Conservation (phyloP, 2,113 vertebrate species). For the Mustelus asterias region DNA sequence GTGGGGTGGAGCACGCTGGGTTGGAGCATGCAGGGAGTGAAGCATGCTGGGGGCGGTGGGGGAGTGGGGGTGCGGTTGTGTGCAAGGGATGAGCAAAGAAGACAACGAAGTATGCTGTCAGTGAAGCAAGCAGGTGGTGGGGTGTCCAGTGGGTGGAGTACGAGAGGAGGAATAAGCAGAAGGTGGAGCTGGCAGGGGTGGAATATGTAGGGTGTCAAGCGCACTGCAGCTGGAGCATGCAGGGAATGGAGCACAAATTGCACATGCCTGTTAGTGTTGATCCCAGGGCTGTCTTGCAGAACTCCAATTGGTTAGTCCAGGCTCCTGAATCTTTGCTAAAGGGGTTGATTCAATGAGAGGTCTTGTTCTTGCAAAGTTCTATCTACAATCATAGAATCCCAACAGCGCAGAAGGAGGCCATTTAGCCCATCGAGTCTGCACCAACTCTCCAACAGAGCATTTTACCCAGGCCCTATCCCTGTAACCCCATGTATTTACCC, state of each 20-base stretch:
- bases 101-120: background rate
- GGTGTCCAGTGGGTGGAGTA: background rate
- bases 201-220: background rate
- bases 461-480: too few species aligned
- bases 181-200: background rate
- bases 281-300: background rate
- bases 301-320: background rate
- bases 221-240: background rate
- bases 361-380: background rate
- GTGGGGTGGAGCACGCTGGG: background rate
- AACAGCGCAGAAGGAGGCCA: too few species aligned
- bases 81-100: background rate
- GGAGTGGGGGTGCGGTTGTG: background rate
- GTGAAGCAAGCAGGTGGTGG: background rate
- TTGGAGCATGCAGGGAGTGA: background rate
- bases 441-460: too few species aligned
- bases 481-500: too few species aligned
- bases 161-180: background rate
- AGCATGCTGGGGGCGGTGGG: background rate
- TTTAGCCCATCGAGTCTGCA: too few species aligned
- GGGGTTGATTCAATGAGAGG: background rate
- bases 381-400: background rate
- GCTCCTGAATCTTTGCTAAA: background rate
- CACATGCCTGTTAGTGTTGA: background rate
- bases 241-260: background rate